phyloP scores from a whole-genome alignment of 2,888 invertebrate species.

The Agonopterix subpropinquella region DNA sequence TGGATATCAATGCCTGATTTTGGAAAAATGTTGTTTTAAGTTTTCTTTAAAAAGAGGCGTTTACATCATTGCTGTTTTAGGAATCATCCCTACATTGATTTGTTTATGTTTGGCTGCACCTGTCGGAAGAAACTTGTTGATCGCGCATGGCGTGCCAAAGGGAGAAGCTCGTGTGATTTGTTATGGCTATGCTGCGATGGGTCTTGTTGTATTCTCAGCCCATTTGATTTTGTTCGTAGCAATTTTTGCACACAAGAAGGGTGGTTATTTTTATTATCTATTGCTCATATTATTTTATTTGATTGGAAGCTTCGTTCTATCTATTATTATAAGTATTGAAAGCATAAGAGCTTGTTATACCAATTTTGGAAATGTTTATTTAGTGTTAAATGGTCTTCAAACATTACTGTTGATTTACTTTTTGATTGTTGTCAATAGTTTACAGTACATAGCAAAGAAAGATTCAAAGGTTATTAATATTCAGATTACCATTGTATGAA shows the following conservation, averaged over 20 bases:
- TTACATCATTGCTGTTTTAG: constrained; percentile 23
- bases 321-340: constrained; percentile 19
- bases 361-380: constrained; percentile 18
- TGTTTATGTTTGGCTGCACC: constrained; percentile 20
- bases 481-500: constrained; percentile 23
- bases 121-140: constrained; percentile 12
- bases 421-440: constrained; percentile 31
- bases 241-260: too few relatives aligned
- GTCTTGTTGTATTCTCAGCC: constrained; percentile 15
- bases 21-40: constrained; percentile 18
- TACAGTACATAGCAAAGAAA: constrained; percentile 15
- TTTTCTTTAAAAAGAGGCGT: constrained; percentile 19
- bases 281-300: constrained; percentile 14
- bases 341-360: constrained; percentile 12
- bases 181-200: constrained; percentile 18
- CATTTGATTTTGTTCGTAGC: constrained; percentile 19
- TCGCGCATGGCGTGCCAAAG: constrained; percentile 18
- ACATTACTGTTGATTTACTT: constrained; percentile 24
- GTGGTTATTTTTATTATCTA: too few relatives aligned
- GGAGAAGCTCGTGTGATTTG: constrained; percentile 13
- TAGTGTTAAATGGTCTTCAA: constrained; percentile 16
- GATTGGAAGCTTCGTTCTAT: constrained; percentile 14
- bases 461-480: constrained; percentile 27
- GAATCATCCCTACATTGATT: constrained; percentile 23
- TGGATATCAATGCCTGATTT: too few relatives aligned